Evolutionary conservation across 2,113 vertebrate species (phyloP), one percentile per base, ranked within the genome.

Genomic region (Hydropotes inermis): DNA sequence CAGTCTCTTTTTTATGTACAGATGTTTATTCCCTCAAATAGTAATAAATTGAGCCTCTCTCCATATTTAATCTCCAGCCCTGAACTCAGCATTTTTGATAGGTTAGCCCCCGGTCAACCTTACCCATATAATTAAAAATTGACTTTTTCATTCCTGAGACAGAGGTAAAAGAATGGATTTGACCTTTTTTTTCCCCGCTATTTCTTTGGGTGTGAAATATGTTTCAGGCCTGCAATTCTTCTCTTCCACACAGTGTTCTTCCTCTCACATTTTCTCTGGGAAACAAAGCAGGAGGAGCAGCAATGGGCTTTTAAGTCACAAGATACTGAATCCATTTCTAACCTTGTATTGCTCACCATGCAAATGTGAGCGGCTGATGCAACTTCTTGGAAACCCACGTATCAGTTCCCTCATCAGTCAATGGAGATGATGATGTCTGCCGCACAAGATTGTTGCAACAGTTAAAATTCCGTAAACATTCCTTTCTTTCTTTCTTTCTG

Each of bases 81-180:
- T 96, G 67, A 95, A 85, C 91, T 96, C 94, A 97, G 95, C 93
- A 95, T 93, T 87, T 98, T 94, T 87, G 55, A 87, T 89, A 87
- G 52, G 21, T 19, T 95, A 61, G 70, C 67, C 58, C 83, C 81
- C 16, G 4, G 83, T 79, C 85, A 91, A 94, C 84, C 87, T 96
- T 95, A 61, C 33, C 87, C 67, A 91, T 43, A 54, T 96, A 96
- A 96, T 97, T 97, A 95, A 98, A 98, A 98, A 96, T 95, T 93
- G 96, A 97, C 96, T 95, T 98, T 74, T 98, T 94, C 81, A 83
- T 97, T 97, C 85, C 90, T 43, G 86, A 97, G 39, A 84, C 58
- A 93, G 76, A 97, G n/a, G 61, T 82, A 97, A 92, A 84, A 97
- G 81, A 94, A 94, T 95, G 28, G 54, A 92, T 61, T 61, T 74